phyloP scores from a whole-genome alignment of 2,888 invertebrate species.

The Pomacea canaliculata region DNA sequence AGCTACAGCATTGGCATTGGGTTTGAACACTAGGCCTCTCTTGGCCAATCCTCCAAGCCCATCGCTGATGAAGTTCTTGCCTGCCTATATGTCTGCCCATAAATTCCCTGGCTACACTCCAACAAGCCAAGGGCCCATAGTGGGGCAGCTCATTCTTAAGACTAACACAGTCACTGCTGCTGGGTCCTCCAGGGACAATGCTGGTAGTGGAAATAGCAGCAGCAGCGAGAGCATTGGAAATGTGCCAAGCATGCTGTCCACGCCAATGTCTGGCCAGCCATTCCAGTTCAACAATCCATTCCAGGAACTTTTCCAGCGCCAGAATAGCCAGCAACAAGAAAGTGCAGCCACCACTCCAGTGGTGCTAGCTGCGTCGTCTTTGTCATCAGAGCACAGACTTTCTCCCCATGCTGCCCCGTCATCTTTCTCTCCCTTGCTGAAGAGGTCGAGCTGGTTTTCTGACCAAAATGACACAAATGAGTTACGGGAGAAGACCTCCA shows the following conservation, averaged over 20 bases:
- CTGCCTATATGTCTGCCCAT: conserved; percentile 35
- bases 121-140: conserved; percentile 48
- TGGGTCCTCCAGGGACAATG: not conserved
- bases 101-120: conserved; percentile 22
- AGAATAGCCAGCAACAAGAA: not conserved
- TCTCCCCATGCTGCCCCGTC: not conserved
- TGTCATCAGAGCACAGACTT: not conserved
- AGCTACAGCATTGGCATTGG: too few species aligned
- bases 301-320: conserved; percentile 25
- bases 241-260: not conserved
- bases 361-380: not conserved
- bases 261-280: conserved; percentile 33
- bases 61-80: conserved; percentile 36
- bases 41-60: conserved; percentile 33
- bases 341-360: not conserved
- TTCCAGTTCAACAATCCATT: conserved; percentile 63
- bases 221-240: not conserved
- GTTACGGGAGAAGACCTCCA: not conserved
- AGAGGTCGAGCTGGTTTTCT: not conserved
- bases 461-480: not conserved
- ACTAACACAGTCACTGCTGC: conserved; percentile 19
- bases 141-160: conserved; percentile 52
- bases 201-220: not conserved
- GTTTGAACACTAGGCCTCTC: not conserved
- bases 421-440: not conserved